Conservation (phyloP, 2,113 vertebrate species). For the Notiomystis cincta region DNA sequence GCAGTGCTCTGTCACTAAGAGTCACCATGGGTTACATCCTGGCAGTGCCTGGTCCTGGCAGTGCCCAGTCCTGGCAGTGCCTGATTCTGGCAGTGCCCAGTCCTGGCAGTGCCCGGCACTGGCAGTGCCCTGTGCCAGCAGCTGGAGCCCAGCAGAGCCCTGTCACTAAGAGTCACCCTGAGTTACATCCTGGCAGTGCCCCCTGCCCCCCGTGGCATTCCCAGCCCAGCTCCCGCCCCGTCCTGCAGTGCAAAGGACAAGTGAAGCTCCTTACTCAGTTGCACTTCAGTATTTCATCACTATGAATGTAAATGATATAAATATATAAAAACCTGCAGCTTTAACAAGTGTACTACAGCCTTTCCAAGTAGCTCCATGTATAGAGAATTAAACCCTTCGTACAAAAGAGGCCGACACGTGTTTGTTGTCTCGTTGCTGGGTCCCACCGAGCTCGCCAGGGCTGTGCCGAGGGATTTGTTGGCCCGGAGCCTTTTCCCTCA, state of each 20-base stretch:
- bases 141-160: constrained; percentile 55
- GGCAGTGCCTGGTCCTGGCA: constrained; percentile 64
- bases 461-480: not conserved
- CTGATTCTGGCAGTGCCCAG: too few relatives aligned
- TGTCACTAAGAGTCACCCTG: constrained; percentile 40
- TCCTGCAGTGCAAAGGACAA: constrained; percentile 46
- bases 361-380: constrained; percentile 84
- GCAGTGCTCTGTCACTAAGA: too few relatives aligned
- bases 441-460: not conserved
- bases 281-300: constrained; percentile 79
- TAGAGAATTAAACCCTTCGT: constrained; percentile 89
- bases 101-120: constrained; percentile 54
- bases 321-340: constrained; percentile 83
- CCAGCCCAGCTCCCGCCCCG: not conserved
- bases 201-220: too few relatives aligned
- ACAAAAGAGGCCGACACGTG: constrained; percentile 78
- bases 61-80: constrained; percentile 38
- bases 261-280: constrained; percentile 56
- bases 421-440: constrained; percentile 75
- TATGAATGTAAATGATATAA: constrained; percentile 87
- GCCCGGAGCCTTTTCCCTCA: not conserved
- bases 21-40: too few relatives aligned
- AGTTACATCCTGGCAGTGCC: not conserved
- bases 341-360: constrained; percentile 87
- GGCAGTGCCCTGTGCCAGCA: constrained; percentile 12